These are phyloP conservation scores for Lysandra coridon DNA, from an alignment of 2,888 invertebrate species.

Conservation along the genomic window DNA sequence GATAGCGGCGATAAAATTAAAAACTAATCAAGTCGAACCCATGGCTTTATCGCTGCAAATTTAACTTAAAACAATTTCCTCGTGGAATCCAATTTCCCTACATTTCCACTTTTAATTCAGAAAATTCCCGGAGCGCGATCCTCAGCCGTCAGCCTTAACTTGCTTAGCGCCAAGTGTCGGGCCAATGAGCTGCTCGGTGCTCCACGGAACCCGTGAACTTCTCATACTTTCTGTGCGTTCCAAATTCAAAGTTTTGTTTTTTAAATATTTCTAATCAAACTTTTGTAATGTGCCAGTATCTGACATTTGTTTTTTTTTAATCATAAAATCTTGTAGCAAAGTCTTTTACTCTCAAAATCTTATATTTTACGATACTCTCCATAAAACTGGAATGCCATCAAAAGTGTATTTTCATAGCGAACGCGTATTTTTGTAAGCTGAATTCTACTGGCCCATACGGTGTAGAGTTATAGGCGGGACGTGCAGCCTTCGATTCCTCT, in stretches of 20 bases:
- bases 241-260: neutral
- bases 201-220: constrained; percentile 32
- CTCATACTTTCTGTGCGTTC: constrained; percentile 1
- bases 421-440: constrained; percentile 9
- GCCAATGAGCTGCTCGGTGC: constrained; percentile 38
- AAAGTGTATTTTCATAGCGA: constrained; percentile 14
- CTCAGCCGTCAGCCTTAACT: constrained; percentile 42
- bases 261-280: neutral
- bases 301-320: neutral
- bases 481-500: constrained; percentile 37
- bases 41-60: constrained; percentile 34
- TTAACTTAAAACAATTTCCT: constrained; percentile 40
- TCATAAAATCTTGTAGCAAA: neutral
- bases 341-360: neutral
- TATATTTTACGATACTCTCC: neutral
- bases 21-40: constrained; percentile 30
- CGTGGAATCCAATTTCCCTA: constrained; percentile 43
- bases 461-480: constrained; percentile 39
- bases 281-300: neutral
- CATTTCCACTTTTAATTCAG: constrained; percentile 45
- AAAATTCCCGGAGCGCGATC: constrained; percentile 40
- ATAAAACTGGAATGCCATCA: neutral
- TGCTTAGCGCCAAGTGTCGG: constrained; percentile 43
- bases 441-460: constrained; percentile 36
- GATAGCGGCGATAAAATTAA: neutral